Evolutionary conservation across 2,888 invertebrate species (phyloP).

Genomic region (Caradrina kadenii): DNA sequence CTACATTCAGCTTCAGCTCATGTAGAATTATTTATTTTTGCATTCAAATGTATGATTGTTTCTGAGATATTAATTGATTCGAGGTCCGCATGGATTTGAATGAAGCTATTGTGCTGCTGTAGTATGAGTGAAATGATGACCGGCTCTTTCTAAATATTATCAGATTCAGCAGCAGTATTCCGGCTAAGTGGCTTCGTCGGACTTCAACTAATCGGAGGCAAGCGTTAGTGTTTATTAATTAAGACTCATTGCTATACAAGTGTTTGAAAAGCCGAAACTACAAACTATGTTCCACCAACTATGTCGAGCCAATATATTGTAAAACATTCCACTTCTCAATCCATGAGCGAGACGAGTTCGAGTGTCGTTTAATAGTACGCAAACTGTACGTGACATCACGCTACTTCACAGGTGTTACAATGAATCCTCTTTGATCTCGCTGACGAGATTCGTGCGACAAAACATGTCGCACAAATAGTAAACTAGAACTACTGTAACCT

Average conservation of each 20-base stretch:
- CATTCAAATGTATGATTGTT: not conserved
- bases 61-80: not conserved
- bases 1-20: not conserved
- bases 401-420: not conserved
- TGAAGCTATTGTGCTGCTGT: not conserved
- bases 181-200: too few species aligned
- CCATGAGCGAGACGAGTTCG: not conserved
- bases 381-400: not conserved
- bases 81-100: too few species aligned
- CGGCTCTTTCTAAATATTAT: too few species aligned
- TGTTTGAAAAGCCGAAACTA: too few species aligned
- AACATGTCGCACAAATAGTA: not conserved
- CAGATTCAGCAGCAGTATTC: too few species aligned
- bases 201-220: too few species aligned
- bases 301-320: not conserved
- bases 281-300: not conserved
- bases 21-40: not conserved
- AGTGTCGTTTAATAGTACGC: constrained; percentile 2
- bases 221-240: too few species aligned
- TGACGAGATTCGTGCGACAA: not conserved
- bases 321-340: not conserved
- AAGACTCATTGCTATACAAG: too few species aligned
- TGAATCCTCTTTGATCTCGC: not conserved
- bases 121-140: too few species aligned
- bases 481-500: constrained; percentile 1